A percentile compares a stretch with the other conserved stretches of the same genome.
Conservation (phyloP, 2,888 invertebrate genomes). For the Heteromyza rotundicornis region DNA sequence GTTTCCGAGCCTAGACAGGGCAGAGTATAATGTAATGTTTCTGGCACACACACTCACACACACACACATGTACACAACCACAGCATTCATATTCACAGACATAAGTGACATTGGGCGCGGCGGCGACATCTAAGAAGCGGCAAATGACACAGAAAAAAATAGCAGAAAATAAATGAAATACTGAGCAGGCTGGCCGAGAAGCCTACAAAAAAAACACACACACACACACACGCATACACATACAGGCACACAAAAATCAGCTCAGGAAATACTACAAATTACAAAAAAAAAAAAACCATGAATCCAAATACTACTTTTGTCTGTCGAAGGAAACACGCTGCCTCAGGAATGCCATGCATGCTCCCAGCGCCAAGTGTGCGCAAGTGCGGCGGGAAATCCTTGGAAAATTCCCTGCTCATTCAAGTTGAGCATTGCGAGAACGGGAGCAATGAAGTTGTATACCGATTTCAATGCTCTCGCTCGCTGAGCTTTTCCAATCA, state of each 20-base stretch:
- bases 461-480: too few species aligned
- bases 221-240: background rate
- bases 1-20: background rate
- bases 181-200: too few species aligned
- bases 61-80: conserved; percentile 12
- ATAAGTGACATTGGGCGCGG: conserved; percentile 3
- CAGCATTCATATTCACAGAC: background rate
- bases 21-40: background rate
- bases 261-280: conserved; percentile 9
- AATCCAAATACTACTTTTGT: too few species aligned
- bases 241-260: background rate
- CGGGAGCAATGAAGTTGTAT: too few species aligned
- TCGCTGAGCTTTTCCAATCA: too few species aligned
- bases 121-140: background rate
- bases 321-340: background rate
- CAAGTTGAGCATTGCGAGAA: too few species aligned
- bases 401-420: background rate
- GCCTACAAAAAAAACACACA: too few species aligned
- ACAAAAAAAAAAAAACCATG: background rate
- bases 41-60: conserved; percentile 12
- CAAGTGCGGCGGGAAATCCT: background rate
- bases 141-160: background rate
- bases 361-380: background rate
- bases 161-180: background rate
- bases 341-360: background rate